A percentile compares a stretch with the other conserved stretches of the same genome.
Conservation (phyloP, 2,888 invertebrate genomes). For the Caenorhabditis drosophilae region DNA sequence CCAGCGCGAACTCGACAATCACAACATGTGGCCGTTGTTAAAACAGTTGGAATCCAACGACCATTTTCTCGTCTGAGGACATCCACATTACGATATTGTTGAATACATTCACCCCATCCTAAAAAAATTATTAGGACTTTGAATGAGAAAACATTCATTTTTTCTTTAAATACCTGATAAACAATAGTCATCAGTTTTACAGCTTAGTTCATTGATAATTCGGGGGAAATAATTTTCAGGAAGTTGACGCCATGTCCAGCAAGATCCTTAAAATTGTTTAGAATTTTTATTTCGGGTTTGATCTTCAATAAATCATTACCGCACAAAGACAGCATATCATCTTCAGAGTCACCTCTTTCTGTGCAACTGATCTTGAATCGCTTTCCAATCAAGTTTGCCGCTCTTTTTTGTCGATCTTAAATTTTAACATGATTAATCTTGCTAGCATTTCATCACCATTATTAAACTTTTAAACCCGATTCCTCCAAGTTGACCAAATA, state of each 20-base stretch:
- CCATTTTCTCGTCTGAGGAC: slow-evolving; percentile 55
- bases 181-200: slow-evolving; percentile 61
- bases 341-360: slow-evolving; percentile 61
- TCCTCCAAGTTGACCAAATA: too few species aligned
- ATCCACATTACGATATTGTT: slow-evolving; percentile 64
- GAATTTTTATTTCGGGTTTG: background rate
- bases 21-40: slow-evolving; percentile 64
- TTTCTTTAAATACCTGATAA: slow-evolving; percentile 49
- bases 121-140: slow-evolving; percentile 8
- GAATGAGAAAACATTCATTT: too few species aligned
- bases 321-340: slow-evolving; percentile 34
- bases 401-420: slow-evolving; percentile 27
- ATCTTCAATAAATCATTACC: slow-evolving; percentile 5
- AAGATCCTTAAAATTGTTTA: slow-evolving; percentile 20
- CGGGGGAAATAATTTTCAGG: slow-evolving; percentile 65
- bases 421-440: slow-evolving; percentile 8
- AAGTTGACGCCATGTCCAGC: slow-evolving; percentile 65
- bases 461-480: slow-evolving; percentile 5
- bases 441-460: background rate
- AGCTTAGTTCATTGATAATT: slow-evolving; percentile 61
- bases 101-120: slow-evolving; percentile 67
- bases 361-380: slow-evolving; percentile 63
- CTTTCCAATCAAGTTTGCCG: slow-evolving; percentile 37
- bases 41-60: slow-evolving; percentile 62
- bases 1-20: slow-evolving; percentile 64